Evolutionary conservation across 1,140 invertebrate genomes (phyloP).

Genomic region (Drosophila leontia): DNA sequence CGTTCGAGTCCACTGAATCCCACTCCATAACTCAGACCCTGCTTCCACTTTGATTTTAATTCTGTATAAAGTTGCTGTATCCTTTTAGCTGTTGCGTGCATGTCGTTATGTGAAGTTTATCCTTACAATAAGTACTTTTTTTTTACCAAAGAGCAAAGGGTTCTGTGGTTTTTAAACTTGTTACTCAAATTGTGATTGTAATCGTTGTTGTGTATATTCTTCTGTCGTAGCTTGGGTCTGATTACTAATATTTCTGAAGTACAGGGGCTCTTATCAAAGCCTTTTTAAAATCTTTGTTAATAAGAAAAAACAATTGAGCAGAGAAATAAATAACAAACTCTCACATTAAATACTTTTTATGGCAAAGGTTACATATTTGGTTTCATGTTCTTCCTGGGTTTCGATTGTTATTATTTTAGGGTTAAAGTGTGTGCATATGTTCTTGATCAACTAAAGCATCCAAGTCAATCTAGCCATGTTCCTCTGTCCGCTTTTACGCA

Average conservation of each 20-base stretch:
- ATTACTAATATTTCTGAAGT: too few relatives aligned
- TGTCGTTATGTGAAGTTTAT: not conserved
- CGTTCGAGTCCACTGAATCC: not conserved
- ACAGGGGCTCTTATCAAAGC: not conserved
- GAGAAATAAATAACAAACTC: not conserved
- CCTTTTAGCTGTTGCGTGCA: not conserved
- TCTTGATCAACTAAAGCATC: not conserved
- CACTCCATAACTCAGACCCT: not conserved
- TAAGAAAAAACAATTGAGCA: not conserved
- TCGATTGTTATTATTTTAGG: not conserved
- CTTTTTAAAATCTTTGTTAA: not conserved
- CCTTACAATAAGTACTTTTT: not conserved
- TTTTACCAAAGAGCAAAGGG: not conserved
- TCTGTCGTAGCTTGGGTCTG: not conserved
- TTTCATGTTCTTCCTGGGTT: not conserved
- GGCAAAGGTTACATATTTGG: too few relatives aligned
- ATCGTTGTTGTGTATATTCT: not conserved
- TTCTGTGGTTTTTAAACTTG: not conserved
- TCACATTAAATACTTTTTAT: not conserved
- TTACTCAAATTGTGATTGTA: not conserved
- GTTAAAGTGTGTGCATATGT: not conserved
- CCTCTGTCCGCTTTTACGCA: not conserved
- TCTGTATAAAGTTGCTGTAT: not conserved
- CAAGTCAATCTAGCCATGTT: not conserved
- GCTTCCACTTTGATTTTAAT: not conserved